Percentiles rank a stretch among this genome's conserved stretches.
Evolutionary conservation across 2,888 invertebrate genomes (phyloP).

Genomic region (Acrobeloides nanus): DNA sequence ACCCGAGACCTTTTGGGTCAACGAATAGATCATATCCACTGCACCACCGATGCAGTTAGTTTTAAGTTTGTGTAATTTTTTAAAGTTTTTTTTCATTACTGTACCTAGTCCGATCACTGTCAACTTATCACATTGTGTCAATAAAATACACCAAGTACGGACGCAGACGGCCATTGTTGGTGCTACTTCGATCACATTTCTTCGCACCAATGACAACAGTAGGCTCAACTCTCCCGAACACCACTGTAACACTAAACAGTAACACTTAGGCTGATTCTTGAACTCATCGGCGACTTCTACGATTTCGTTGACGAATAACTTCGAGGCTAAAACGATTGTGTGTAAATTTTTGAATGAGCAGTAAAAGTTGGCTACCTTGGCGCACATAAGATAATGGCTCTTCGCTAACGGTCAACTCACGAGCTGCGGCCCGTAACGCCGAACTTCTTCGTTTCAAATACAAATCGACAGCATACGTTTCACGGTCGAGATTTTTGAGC

Average conservation of each 20-base stretch:
- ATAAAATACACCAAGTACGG: conserved; percentile 46
- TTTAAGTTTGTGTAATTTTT: too few species aligned
- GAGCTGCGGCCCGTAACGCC: conserved; percentile 28
- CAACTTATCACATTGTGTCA: conserved; percentile 40
- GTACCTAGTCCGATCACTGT: conserved; percentile 12
- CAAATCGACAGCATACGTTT: conserved; percentile 47
- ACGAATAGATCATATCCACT: too few species aligned
- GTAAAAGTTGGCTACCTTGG: too few species aligned
- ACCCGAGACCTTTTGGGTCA: too few species aligned
- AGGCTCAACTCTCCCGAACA: conserved; percentile 45
- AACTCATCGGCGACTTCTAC: conserved; percentile 41
- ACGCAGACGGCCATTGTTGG: conserved; percentile 42
- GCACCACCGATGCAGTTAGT: too few species aligned
- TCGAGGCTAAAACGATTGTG: too few species aligned
- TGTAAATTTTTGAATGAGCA: too few species aligned
- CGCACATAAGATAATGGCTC: conserved; percentile 48
- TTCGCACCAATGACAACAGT: conserved; percentile 37
- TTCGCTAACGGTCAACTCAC: conserved; percentile 32
- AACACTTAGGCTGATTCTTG: conserved; percentile 30
- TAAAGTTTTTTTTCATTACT: too few species aligned
- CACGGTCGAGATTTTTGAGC: conserved; percentile 22
- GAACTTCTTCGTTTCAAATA: conserved; percentile 39
- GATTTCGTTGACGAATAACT: conserved; percentile 31
- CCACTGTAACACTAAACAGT: conserved; percentile 56
- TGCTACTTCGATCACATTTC: conserved; percentile 51